Evolutionary conservation across 2,888 invertebrate species (phyloP), one percentile per base, ranked within the genome.

Genomic region (Dryobotodes eremita): DNA sequence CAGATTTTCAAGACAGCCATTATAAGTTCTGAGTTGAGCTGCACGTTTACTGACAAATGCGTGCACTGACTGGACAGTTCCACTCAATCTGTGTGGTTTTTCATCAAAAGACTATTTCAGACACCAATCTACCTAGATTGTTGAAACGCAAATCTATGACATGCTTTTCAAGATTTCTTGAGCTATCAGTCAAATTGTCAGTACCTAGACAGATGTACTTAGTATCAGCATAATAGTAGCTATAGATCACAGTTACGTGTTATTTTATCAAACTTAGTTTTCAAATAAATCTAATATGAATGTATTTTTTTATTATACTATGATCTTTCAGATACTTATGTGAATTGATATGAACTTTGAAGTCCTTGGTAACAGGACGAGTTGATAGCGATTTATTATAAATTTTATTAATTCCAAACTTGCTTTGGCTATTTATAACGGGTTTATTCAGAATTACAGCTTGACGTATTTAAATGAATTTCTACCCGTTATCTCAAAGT

Each of bases 111-210:
- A n/a, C n/a, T n/a, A n/a, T n/a, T n/a, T n/a, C n/a, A n/a, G n/a
- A n/a, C n/a, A n/a, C n/a, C n/a, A n/a, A n/a, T n/a, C n/a, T n/a
- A n/a, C n/a, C n/a, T n/a, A n/a, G n/a, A n/a, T n/a, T n/a, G n/a
- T n/a, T n/a, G 26, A 53, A 80, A 69, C n/a, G 59, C 2, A 48
- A 72, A 76, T 82, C 64, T 53, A 80, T 72, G 53, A 48, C 46
- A 76, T 59, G 53, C 36, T 66, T 66, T 11, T 42, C 8, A 23
- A 72, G 26, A 72, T 75, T 62, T 26, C n/a, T 4, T 62, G 6
- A 53, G 55, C 10, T 55, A 31, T 57, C 0, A 48, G 31, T 36
- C 17, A 62, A 36, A 36, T 62, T 31, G 10, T 31, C 13, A 61
- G 57, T 59, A 59, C 15, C 42, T 59, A 26, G 42, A 42, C 5